A percentile compares a stretch with the other conserved stretches of the same genome.
phyloP scores from a whole-genome alignment of 2,797 vertebrate genomes.

The Leontopithecus rosalia region DNA sequence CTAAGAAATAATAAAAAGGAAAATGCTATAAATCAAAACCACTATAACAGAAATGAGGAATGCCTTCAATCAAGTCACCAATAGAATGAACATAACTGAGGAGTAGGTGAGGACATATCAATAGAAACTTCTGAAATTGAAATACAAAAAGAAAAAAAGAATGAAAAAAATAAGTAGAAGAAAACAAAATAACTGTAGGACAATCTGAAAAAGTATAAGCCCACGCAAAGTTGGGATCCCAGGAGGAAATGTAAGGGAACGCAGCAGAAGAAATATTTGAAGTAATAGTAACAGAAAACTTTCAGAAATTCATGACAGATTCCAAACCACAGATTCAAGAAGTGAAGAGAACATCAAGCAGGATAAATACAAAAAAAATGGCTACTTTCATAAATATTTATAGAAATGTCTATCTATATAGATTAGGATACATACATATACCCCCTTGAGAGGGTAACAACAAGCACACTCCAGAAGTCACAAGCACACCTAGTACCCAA shows the following conservation, averaged over 20 bases:
- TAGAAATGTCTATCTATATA: background rate
- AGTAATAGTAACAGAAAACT: background rate
- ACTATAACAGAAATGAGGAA: background rate
- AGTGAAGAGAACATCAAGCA: background rate
- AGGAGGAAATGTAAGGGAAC: background rate
- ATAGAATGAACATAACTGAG: background rate
- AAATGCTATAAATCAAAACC: background rate
- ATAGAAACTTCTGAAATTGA: background rate
- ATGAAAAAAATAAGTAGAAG: background rate
- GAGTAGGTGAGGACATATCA: background rate
- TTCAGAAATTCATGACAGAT: background rate
- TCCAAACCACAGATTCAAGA: background rate
- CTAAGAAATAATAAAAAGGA: background rate
- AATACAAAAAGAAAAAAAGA: background rate
- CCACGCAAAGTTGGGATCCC: background rate
- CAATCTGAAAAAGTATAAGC: background rate
- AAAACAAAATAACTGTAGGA: background rate
- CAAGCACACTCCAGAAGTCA: background rate
- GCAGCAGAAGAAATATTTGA: background rate
- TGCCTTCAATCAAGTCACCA: background rate
- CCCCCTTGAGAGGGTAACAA: background rate
- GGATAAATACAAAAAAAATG: background rate
- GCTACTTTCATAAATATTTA: background rate
- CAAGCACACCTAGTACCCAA: background rate
- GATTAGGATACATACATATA: background rate